Evolutionary conservation across 2,888 invertebrate species (phyloP).

Genomic region (Nineta flava): DNA sequence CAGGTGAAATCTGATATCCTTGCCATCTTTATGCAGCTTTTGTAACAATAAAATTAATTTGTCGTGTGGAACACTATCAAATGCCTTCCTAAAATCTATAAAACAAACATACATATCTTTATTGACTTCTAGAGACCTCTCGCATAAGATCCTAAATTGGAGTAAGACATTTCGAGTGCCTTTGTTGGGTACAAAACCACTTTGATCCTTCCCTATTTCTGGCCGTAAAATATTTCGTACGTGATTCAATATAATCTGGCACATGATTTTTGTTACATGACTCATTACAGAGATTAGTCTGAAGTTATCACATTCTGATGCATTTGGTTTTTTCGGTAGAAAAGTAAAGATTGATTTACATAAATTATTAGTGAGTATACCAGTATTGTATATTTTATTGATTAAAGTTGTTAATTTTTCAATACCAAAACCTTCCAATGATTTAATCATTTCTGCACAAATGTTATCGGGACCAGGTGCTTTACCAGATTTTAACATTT

Average conservation of each 20-base stretch:
- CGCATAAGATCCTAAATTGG: neutral
- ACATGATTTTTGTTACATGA: neutral
- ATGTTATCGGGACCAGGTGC: no score
- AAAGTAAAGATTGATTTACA: neutral
- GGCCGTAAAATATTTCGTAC: neutral
- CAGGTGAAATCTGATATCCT: neutral
- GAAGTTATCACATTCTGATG: neutral
- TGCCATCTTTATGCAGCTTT: no score
- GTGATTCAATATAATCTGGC: neutral
- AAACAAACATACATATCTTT: neutral
- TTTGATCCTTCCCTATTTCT: neutral
- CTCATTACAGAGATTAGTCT: neutral
- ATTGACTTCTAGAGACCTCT: neutral
- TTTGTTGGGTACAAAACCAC: neutral
- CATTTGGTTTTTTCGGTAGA: neutral
- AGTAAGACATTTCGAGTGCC: neutral
- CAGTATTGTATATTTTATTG: neutral
- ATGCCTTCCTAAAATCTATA: neutral
- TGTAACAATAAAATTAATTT: neutral
- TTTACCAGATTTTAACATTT: no score
- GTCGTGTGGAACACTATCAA: neutral
- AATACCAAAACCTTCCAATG: neutral
- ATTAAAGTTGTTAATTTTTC: neutral
- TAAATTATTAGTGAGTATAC: neutral
- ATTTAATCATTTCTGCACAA: no score